Evolutionary conservation across 2,113 vertebrate species (phyloP), one percentile per base, ranked within the genome.

Genomic region (Chrysemys picta): DNA sequence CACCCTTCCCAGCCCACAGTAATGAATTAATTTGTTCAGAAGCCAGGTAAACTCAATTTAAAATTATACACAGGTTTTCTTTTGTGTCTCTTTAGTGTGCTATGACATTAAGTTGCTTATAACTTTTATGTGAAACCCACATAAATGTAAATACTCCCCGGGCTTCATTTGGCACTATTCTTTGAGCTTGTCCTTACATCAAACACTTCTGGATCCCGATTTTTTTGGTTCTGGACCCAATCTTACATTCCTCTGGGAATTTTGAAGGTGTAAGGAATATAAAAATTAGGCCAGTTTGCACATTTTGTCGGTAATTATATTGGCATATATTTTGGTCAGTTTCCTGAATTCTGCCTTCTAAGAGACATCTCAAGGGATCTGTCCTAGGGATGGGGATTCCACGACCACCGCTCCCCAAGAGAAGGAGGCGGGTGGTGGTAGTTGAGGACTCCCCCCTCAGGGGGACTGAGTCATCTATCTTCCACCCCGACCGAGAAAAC

Each of bases 31-130:
- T 25, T 78, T 95, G 89, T 80, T 92, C 89, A 29, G 86, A 93
- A 87, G 89, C 87, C 89, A 87, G 96, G 87, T 84, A 95, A 96
- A 79, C 7, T 57, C n/a, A 91, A 83, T 85, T 95, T 94, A 90
- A 87, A 47, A 78, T 78, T 78, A 89, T 56, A 4, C 59, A 47
- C 79, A 24, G 45, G 38, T n/a, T 91, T 95, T 95, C 94, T 49
- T 91, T 95, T 95, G 81, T 93, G 75, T 93, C 91, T 95, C 57
- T 79, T 53, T 21, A 92, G 38, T 87, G 78, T 95, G 65, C 84
- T 4, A 45, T 27, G 13, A 27, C 38, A 45, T 47, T 47, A 76
- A 45, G 72, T 25, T 24, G 10, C 10, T 78, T 78, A 6, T 78
- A 24, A 47, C 75, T 27, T 78, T 27, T 78, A 78, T 47, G 24